Base-by-base conservation (phyloP, 2,888 invertebrate species). In the Cheilosia grossa region DNA sequence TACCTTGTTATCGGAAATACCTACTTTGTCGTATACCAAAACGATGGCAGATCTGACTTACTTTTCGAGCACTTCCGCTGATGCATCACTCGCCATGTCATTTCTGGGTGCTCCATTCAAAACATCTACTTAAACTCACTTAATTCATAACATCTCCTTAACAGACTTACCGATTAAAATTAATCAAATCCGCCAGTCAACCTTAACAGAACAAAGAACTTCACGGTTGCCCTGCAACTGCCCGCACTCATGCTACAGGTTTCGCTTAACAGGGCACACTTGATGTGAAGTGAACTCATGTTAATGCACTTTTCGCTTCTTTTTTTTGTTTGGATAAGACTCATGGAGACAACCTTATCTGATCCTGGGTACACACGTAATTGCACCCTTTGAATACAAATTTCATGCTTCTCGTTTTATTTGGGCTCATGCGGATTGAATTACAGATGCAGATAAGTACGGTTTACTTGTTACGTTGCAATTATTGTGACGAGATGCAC, bases 361-460 rank as follows among this genome's bases (percentile, higher is more conserved):
- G 83, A 85, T 75, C 49, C 19, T 27, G 51, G 42, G 54, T 75
- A 61, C 74, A 66, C 49, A 74, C 40, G 70, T 85, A 85, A 80
- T 85, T 85, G 59, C 75, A 80, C 80, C 70, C 66, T 75, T 85
- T 66, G 74, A 80, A 75, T 80, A 64, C 24, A 66, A 85, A 74
- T 75, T 80, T 72, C 66, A 75, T 56, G 80, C 47, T 80, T 75
- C 70, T 66, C 49, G 19, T 49, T 59, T 53, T 21, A 24, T 33
- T 81, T 74, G 24, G 21, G 9, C 15, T 40, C 47, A 21, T 49
- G 30, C 37, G 53, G 63, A 70, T 74, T 75, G 47, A 61, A 75
- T 80, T 80, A 80, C 83, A 80, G 80, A 80, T 85, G 83, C 80
- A 75, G 83, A 85, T 85, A 75, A 53, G 47, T 64, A n/a, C 42